phyloP scores from a whole-genome alignment of 2,888 invertebrate genomes.

The Orchesella flavescens region DNA sequence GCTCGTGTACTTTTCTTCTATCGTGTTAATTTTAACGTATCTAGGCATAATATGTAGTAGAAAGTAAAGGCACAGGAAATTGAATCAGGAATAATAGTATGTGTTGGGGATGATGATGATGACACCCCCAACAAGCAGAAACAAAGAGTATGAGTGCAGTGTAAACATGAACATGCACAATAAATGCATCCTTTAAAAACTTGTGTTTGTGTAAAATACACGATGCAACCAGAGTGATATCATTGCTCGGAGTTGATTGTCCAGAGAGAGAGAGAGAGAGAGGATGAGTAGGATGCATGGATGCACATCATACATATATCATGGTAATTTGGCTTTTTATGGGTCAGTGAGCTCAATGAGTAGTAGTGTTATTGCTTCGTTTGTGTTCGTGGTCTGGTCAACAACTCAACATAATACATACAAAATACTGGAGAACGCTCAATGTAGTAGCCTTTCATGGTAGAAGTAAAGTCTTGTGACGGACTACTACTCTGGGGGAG shows the following conservation, averaged over 20 bases:
- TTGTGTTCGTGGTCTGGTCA: too few species aligned
- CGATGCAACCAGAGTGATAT: neutral
- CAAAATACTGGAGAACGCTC: too few species aligned
- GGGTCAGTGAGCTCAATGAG: slow-evolving; percentile 13
- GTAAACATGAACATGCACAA: neutral
- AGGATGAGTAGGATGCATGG: slow-evolving; percentile 3
- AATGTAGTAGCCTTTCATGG: too few species aligned
- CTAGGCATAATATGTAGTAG: too few species aligned
- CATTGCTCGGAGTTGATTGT: neutral
- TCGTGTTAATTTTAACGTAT: too few species aligned
- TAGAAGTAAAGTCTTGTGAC: too few species aligned
- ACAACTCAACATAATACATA: too few species aligned
- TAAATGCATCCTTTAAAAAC: too few species aligned
- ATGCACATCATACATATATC: neutral
- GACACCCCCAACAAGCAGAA: neutral
- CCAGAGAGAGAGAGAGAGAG: neutral
- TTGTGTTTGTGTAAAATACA: neutral
- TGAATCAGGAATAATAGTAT: slow-evolving; percentile 3
- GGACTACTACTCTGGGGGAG: too few species aligned
- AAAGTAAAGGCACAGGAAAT: slow-evolving; percentile 6
- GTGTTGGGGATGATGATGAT: neutral
- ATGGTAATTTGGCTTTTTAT: neutral
- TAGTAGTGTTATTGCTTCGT: slow-evolving; percentile 7
- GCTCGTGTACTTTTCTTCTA: too few species aligned
- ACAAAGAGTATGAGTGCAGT: neutral